phyloP scores from a whole-genome alignment of 2,113 vertebrate species.

The Vulpes lagopus region DNA sequence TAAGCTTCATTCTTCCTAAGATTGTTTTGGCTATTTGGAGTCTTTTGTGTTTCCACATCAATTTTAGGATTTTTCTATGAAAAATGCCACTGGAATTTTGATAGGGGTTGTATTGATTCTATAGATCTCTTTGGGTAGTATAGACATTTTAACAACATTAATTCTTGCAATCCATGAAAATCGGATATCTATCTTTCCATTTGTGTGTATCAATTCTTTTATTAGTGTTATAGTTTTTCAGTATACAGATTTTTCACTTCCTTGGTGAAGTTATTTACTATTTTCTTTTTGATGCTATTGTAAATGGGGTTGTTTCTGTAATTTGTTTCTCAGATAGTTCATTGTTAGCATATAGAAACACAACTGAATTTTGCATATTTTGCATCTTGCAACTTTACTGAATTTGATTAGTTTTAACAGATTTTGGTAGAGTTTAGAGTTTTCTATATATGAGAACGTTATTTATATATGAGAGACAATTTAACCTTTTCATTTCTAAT shows the following conservation, averaged over 20 bases:
- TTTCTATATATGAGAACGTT: neutral
- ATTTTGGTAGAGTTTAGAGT: neutral
- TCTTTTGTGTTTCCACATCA: neutral
- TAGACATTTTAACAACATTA: neutral
- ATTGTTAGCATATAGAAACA: neutral
- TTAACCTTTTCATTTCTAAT: neutral
- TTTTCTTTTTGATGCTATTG: neutral
- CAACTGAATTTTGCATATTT: neutral
- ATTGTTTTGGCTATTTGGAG: neutral
- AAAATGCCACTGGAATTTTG: neutral
- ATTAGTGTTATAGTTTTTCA: neutral
- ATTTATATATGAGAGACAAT: neutral
- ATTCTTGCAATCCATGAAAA: neutral
- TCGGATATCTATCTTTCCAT: neutral
- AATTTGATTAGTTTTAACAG: neutral
- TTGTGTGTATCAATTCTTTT: neutral
- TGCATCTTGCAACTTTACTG: neutral
- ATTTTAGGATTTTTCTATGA: neutral
- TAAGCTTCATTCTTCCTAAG: neutral
- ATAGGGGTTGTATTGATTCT: neutral
- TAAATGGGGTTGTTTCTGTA: neutral
- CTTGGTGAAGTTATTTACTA: neutral
- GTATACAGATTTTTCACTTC: neutral
- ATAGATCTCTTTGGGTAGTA: neutral
- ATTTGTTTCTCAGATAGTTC: neutral